Evolutionary conservation across 2,797 vertebrate species (phyloP).

Genomic region (Aldrovandia affinis): DNA sequence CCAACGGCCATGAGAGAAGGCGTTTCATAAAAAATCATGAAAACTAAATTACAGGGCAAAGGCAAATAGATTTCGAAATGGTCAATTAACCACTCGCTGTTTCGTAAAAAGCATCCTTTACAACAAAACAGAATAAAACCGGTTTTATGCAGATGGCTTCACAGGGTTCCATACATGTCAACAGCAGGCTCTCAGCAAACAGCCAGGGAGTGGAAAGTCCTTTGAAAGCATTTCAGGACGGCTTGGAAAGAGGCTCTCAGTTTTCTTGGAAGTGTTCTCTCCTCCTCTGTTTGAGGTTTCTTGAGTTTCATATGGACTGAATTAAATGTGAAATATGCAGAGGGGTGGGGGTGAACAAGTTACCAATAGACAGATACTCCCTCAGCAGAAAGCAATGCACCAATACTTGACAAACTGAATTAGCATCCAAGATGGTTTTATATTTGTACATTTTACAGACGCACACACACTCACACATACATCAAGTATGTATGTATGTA

Average conservation of each 20-base stretch:
- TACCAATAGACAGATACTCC: not conserved
- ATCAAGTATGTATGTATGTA: too few species aligned
- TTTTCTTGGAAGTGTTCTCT: not conserved
- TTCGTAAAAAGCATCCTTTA: slow-evolving; percentile 10
- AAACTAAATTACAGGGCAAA: slow-evolving; percentile 19
- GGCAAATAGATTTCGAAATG: slow-evolving; percentile 9
- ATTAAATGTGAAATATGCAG: not conserved
- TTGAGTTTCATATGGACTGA: not conserved
- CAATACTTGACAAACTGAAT: not conserved
- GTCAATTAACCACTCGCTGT: slow-evolving; percentile 19
- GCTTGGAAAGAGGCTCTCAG: not conserved
- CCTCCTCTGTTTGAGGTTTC: not conserved
- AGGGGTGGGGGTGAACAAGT: not conserved
- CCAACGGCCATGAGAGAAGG: not conserved
- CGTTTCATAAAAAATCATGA: not conserved
- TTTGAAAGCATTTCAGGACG: not conserved
- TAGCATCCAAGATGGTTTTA: too few species aligned
- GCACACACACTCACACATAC: not conserved
- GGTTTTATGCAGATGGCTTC: slow-evolving; percentile 13
- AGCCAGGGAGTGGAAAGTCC: not conserved
- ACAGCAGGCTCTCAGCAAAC: not conserved
- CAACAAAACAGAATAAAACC: slow-evolving; percentile 3
- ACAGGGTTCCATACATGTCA: not conserved
- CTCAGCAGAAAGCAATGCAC: not conserved
- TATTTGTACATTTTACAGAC: too few species aligned